Evolutionary conservation across 2,888 invertebrate genomes (phyloP).

Genomic region (Diachrysia chrysitis): DNA sequence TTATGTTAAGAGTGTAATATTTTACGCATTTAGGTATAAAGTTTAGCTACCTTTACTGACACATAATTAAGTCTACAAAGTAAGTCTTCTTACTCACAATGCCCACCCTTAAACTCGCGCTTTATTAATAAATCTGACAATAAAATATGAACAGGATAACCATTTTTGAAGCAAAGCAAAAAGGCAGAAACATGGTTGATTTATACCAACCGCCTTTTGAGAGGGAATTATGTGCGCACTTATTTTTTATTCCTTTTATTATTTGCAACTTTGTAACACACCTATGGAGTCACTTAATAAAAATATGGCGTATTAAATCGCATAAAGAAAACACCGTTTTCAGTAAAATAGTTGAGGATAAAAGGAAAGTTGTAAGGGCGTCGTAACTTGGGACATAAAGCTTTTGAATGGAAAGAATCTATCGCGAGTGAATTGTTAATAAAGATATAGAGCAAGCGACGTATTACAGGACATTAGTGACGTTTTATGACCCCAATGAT

Average conservation of each 20-base stretch:
- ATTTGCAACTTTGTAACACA: conserved; percentile 84
- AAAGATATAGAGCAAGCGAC: conserved; percentile 85
- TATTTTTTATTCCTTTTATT: conserved; percentile 80
- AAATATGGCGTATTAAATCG: conserved; percentile 87
- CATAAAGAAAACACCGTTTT: conserved; percentile 88
- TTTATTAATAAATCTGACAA: conserved; percentile 76
- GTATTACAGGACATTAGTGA: conserved; percentile 87
- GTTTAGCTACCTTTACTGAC: conserved; percentile 14
- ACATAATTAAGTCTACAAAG: conserved; percentile 66
- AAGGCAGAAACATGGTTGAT: conserved; percentile 79
- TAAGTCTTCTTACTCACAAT: conserved; percentile 66
- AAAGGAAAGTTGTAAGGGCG: conserved; percentile 85
- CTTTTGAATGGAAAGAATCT: conserved; percentile 86
- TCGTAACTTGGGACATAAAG: conserved; percentile 86
- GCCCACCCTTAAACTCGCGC: conserved; percentile 66
- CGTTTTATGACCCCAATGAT: conserved; percentile 80
- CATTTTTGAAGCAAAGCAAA: conserved; percentile 74
- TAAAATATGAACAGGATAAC: conserved; percentile 77
- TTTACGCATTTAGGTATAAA: not conserved
- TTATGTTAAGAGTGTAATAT: not conserved
- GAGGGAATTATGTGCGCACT: conserved; percentile 78
- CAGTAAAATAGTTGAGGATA: conserved; percentile 85
- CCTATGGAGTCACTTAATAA: conserved; percentile 82
- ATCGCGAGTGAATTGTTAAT: conserved; percentile 87
- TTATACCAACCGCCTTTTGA: conserved; percentile 81